Conservation (phyloP, 1,140 invertebrate genomes). For the Brachionus paranguensis region DNA sequence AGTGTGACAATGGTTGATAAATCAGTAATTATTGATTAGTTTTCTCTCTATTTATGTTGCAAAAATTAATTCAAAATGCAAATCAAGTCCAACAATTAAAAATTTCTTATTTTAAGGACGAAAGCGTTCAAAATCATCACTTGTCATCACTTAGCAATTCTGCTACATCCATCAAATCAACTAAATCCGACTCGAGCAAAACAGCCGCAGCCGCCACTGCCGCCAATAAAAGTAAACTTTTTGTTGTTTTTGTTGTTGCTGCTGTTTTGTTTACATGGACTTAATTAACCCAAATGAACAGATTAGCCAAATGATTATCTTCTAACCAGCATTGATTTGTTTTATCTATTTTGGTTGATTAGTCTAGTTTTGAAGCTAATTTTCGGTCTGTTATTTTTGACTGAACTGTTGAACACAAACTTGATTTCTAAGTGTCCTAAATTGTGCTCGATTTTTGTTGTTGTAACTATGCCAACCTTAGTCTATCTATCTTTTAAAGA, state of each 20-base stretch:
- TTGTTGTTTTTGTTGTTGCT: neutral
- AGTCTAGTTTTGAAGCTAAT: neutral
- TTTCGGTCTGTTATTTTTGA: neutral
- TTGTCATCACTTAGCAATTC: neutral
- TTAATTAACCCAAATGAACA: neutral
- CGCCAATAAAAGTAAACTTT: neutral
- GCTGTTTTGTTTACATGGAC: neutral
- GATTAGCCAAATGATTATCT: neutral
- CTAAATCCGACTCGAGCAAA: neutral
- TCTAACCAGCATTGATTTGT: neutral
- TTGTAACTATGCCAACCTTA: neutral
- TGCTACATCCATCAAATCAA: neutral
- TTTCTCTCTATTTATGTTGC: neutral
- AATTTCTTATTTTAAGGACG: neutral
- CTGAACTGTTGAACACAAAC: neutral
- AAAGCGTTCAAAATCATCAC: neutral
- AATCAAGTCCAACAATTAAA: neutral
- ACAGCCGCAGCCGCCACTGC: neutral
- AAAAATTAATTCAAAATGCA: conserved; percentile 6
- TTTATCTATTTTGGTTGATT: neutral
- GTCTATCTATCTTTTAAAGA: too few relatives aligned
- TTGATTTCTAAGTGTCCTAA: neutral
- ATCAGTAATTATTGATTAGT: conserved; percentile 10
- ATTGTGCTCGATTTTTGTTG: neutral
- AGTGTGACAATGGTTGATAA: neutral